These are phyloP conservation scores for Carduelis carduelis DNA, from an alignment of 2,797 vertebrate species.

Conservation along the genomic window DNA sequence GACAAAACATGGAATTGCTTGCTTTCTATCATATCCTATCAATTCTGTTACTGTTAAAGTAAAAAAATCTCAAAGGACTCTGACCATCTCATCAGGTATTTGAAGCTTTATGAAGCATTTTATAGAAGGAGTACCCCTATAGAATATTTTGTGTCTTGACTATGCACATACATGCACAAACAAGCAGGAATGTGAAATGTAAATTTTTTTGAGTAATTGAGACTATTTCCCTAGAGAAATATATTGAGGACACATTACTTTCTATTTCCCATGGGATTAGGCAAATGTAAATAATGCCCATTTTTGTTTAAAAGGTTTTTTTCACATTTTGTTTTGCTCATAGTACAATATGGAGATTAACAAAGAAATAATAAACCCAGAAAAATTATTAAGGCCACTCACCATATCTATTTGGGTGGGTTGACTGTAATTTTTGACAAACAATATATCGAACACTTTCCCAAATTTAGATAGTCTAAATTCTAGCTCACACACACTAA, in stretches of 20 bases:
- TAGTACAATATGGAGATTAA: neutral
- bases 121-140: neutral
- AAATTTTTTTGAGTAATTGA: constrained; percentile 5
- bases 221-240: neutral
- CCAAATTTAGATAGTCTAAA: neutral
- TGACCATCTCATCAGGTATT: neutral
- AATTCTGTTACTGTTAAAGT: neutral
- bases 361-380: neutral
- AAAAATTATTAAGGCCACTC: neutral
- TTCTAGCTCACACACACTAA: neutral
- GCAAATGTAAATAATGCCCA: constrained; percentile 23
- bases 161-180: neutral
- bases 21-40: neutral
- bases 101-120: neutral
- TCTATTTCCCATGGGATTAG: neutral
- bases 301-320: constrained; percentile 5
- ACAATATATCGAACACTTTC: neutral
- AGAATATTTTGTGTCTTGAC: neutral
- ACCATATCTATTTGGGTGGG: neutral
- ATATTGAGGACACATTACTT: neutral
- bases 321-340: neutral
- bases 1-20: neutral
- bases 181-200: neutral
- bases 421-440: neutral
- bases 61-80: neutral